Base-by-base conservation (phyloP, 1,140 invertebrate genomes). In the Zaprionus africanus region DNA sequence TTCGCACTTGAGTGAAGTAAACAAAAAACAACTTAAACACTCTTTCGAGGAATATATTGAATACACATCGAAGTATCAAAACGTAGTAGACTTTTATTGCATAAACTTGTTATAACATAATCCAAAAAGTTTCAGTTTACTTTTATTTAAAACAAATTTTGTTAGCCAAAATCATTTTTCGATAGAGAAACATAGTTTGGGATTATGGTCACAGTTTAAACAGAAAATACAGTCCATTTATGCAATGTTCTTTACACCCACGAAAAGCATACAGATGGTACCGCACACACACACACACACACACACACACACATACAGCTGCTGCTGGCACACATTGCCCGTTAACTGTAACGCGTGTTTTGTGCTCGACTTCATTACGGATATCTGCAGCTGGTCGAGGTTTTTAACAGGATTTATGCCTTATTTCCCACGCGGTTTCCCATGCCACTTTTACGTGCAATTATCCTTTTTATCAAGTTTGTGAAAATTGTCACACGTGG, bases 361-460 rank as follows among this genome's bases (percentile, higher is more conserved):
- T 68, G 54, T 38, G 56, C 31, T 69, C 57, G 43, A 61, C 66
- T 51, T 69, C 43, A 69, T 69, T 69, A 53, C 43, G 43, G 41
- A 51, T 61, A 53, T 60, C 66, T 19, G 57, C 51, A 53, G 22
- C 31, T 41, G 41, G 43, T 4, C 58, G 51, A 28, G 57, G 46
- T 51, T 61, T 43, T 62, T 60, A 49, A 62, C 22, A 26, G 56
- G 51, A 68, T 61, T 68, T 68, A 68, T 61, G 66, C 43, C 51
- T 60, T 61, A 68, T 61, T 49, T 61, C 28, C 57, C 36, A 12
- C 15, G 22, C 31, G 22, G 26, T 26, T 53, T 51, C 19, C n/a
- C 36, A 13, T 41, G 43, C 28, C 43, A 22, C 31, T 53, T 46
- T 68, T 38, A 34, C 41, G 66, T 51, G 34, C 19, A 69, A 69